These are phyloP conservation scores for Dasypolia templi DNA, from an alignment of 2,888 invertebrate species.

Conservation along the genomic window DNA sequence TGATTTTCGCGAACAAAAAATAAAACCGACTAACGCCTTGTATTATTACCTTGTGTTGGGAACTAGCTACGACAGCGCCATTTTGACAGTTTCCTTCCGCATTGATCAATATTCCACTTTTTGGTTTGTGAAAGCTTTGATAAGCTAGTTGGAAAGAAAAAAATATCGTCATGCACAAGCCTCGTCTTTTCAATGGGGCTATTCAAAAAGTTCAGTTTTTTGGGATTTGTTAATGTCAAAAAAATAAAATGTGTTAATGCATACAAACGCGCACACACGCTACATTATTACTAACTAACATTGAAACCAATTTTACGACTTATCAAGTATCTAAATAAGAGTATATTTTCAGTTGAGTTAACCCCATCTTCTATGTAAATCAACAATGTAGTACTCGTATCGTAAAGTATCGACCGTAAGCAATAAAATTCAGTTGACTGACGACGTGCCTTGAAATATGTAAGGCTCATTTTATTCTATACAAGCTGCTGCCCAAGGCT, in stretches of 20 bases:
- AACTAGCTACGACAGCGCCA: no score
- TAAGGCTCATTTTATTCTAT: constrained; percentile 37
- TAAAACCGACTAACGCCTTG: no score
- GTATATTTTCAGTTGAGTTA: neutral
- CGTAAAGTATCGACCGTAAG: neutral
- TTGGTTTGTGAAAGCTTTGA: neutral
- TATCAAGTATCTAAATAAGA: neutral
- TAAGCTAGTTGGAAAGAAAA: neutral
- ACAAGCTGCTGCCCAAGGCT: neutral
- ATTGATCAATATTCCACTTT: constrained; percentile 24
- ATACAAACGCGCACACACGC: neutral
- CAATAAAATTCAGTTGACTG: constrained; percentile 37
- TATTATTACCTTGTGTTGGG: no score
- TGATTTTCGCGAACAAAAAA: no score
- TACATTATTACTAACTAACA: neutral
- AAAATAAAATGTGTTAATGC: neutral
- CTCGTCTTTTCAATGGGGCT: neutral
- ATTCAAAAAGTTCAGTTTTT: neutral
- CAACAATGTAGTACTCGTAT: constrained; percentile 1
- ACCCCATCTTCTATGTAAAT: neutral
- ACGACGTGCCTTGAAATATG: neutral
- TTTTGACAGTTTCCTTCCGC: no score
- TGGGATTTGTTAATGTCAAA: neutral
- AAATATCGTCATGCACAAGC: neutral
- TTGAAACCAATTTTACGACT: neutral